Conservation (phyloP, 2,888 invertebrate genomes). For the Sesia bembeciformis region DNA sequence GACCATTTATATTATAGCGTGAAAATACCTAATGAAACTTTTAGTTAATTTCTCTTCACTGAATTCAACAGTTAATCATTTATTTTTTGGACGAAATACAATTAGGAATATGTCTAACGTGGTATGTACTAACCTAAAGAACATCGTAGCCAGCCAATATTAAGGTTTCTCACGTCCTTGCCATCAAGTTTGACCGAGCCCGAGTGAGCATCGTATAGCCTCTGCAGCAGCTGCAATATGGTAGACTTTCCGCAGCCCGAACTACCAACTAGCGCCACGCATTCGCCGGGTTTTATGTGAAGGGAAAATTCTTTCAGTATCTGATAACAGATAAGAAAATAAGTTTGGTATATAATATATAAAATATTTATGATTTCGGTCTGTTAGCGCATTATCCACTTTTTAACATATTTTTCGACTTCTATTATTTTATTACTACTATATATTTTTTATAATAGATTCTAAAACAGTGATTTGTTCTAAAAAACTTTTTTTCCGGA, state of each 20-base stretch:
- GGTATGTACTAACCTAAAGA: constrained; percentile 73
- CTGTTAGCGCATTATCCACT: too few relatives aligned
- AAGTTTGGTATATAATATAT: not conserved
- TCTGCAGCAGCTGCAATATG: constrained; percentile 81
- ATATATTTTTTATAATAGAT: too few relatives aligned
- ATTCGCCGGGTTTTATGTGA: constrained; percentile 78
- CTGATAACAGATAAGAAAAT: constrained; percentile 23
- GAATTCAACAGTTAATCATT: too few relatives aligned
- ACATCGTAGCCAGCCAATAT: constrained; percentile 83
- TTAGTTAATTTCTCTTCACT: too few relatives aligned
- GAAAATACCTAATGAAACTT: not conserved
- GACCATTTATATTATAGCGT: not conserved
- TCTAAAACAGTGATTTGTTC: too few relatives aligned
- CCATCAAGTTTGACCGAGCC: constrained; percentile 78
- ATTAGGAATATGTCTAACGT: too few relatives aligned
- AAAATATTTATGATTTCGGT: too few relatives aligned
- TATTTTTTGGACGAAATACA: too few relatives aligned
- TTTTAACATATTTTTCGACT: not conserved
- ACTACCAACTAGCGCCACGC: constrained; percentile 82
- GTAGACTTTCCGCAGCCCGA: constrained; percentile 90
- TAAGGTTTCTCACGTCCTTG: constrained; percentile 78
- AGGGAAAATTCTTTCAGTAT: constrained; percentile 80
- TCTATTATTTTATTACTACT: not conserved
- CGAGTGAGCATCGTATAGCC: constrained; percentile 79
- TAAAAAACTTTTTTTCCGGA: too few relatives aligned